Evolutionary conservation across 2,888 invertebrate genomes (phyloP).

Genomic region (Euproctis similis): DNA sequence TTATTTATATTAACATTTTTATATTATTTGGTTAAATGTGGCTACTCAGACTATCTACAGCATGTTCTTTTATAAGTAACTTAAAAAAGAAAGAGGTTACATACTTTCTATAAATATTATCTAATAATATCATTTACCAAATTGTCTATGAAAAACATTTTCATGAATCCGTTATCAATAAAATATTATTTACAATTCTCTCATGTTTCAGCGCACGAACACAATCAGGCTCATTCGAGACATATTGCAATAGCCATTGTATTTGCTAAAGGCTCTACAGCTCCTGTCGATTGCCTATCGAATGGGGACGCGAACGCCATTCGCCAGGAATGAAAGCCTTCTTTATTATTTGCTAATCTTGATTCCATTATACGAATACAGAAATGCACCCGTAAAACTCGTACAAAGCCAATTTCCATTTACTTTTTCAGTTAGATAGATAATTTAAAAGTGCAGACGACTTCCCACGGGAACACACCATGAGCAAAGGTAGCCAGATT

Average conservation of each 20-base stretch:
- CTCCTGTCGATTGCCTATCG: slow-evolving; percentile 65
- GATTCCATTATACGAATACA: slow-evolving; percentile 22
- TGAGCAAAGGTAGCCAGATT: slow-evolving; percentile 41
- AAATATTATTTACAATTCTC: slow-evolving; percentile 57
- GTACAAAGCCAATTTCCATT: slow-evolving; percentile 16
- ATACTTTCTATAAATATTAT: background rate
- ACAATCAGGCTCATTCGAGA: slow-evolving; percentile 47
- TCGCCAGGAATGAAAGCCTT: slow-evolving; percentile 46
- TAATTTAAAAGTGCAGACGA: slow-evolving; percentile 35
- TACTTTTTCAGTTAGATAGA: slow-evolving; percentile 16
- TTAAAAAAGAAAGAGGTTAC: too few species aligned
- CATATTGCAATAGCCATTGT: slow-evolving; percentile 60
- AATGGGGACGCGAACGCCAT: slow-evolving; percentile 45
- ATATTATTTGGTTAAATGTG: too few species aligned
- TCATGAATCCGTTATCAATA: slow-evolving; percentile 26
- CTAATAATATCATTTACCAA: background rate
- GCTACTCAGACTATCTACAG: too few species aligned
- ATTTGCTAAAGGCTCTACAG: slow-evolving; percentile 64
- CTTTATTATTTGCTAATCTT: slow-evolving; percentile 52
- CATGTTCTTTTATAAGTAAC: too few species aligned
- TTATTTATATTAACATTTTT: too few species aligned
- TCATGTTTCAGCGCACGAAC: slow-evolving; percentile 44
- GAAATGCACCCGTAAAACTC: background rate
- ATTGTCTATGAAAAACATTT: slow-evolving; percentile 3
- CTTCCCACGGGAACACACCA: slow-evolving; percentile 43